Evolutionary conservation across 2,888 invertebrate genomes (phyloP), one percentile per base, ranked within the genome.

Genomic region (Thereva nobilitata): DNA sequence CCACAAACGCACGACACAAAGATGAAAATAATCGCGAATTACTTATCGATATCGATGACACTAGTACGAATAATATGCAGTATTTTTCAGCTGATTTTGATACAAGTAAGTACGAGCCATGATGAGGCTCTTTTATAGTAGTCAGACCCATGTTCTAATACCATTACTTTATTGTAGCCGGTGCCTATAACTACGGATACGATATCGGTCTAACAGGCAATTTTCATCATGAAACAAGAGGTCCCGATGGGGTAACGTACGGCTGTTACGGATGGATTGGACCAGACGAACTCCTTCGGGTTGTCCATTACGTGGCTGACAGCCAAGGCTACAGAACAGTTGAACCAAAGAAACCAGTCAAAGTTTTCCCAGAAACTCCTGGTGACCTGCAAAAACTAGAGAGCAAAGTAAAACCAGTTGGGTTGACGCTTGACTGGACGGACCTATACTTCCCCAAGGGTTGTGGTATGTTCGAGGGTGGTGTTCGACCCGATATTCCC

Each of bases 251-350:
- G 23, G 88, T 91, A 12, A 91, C 90, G 0, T 91, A 91, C 74
- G 91, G 91, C 71, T 91, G 91, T 77, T 91, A 91, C 73, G 91
- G 91, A 38, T 89, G 89, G 78, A 85, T 90, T 47, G 89, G 90
- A 77, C 86, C 89, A 0, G 86, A 86, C 55, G 85, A 85, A 44
- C 83, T 83, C 68, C 83, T 89, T 8, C 84, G 86, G 42, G 89
- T 87, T 54, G 90, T 90, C 35, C 89, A 90, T 79, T 91, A 91
- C 76, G 85, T 91, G 8, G 90, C 91, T 53, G 91, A 91, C 77
- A 86, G 87, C 68, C 89, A 89, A 81, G 91, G 91, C 12, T 91
- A 90, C 77, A 83, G 91, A 70, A 87, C 89, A 0, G 86, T 91
- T 0, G 86, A 86, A 72, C 89, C 90, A 0, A 85, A 86, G 55